These are phyloP conservation scores for Protomyctophum bolini DNA, from an alignment of 2,113 vertebrate genomes.

Conservation along the genomic window DNA sequence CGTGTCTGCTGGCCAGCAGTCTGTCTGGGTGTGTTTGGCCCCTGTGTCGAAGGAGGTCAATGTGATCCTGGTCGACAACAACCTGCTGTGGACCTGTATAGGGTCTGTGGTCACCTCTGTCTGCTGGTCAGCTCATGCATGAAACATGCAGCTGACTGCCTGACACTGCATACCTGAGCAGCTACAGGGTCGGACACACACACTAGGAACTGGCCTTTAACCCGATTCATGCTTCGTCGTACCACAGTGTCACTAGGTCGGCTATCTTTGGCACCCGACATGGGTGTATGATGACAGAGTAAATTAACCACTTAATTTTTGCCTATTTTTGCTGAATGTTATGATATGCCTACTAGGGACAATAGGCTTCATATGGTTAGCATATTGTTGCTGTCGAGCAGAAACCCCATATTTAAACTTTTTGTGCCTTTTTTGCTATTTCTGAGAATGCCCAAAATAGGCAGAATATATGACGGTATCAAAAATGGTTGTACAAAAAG, in stretches of 20 bases:
- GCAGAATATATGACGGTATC: no score
- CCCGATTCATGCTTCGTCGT: not conserved
- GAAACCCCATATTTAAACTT: no score
- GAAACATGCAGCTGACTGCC: constrained; percentile 43
- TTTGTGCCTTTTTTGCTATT: no score
- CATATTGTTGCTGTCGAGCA: no score
- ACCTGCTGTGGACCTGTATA: constrained; percentile 24
- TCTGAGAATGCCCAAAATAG: no score
- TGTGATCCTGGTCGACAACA: constrained; percentile 50
- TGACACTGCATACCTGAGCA: constrained; percentile 26
- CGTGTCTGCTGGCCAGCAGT: not conserved
- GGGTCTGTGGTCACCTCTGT: not conserved
- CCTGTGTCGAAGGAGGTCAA: constrained; percentile 47
- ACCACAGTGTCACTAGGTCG: not conserved
- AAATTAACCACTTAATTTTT: no score
- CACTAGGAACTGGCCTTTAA: not conserved
- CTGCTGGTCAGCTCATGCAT: constrained; percentile 36
- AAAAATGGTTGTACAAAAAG: no score
- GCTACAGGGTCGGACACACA: not conserved
- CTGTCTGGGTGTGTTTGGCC: constrained; percentile 30
- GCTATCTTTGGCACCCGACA: no score
- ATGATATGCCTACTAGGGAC: no score
- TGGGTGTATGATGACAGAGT: no score
- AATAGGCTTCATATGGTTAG: no score
- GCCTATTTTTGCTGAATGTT: no score